Evolutionary conservation across 1,140 invertebrate genomes (phyloP), one percentile per base, ranked within the genome.

Genomic region (Danaus melanippus): DNA sequence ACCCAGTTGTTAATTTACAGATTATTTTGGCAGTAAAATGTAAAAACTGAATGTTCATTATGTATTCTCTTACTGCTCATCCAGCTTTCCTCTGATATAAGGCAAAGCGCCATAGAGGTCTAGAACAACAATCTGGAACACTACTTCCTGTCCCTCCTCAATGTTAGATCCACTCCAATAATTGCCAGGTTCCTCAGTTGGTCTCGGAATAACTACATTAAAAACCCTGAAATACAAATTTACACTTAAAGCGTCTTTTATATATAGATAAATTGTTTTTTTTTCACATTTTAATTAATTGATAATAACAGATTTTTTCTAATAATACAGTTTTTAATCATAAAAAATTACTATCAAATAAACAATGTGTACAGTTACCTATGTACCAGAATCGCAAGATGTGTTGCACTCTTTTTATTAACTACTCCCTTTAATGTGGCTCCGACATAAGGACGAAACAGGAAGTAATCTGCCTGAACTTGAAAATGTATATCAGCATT

Each of bases 391-490:
- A 91, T 87, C 32, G 89, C 89, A 48, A 93, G 76, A 79, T 92
- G 89, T 67, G 90, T 90, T 7, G 80, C 64, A 49, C 86, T 88
- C 65, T 89, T 91, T 72, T 91, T 92, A 63, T 89, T 91, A 10
- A 92, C 89, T 64, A 90, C 67, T 21, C 92, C 92, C 74, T 68
- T 79, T 56, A 89, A 62, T 12, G 62, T 82, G 32, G 83, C 83
- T 9, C 87, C 87, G n/a, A 86, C 74, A 65, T 75, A 64, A 9
- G 87, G 87, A 12, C 71, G 71, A 72, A 93, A 93, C 56, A 92
- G 76, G 76, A 90, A 92, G 76, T 91, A 92, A 64, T 91, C 90
- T 41, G 89, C 90, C 81, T 90, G 85, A 10, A 92, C 85, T 77
- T 92, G 88, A 44, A 91, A 72, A 63, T 92, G 88, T 62, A 91